Evolutionary conservation across 1,140 invertebrate genomes (phyloP), one percentile per base, ranked within the genome.

Genomic region (Myzus persicae): DNA sequence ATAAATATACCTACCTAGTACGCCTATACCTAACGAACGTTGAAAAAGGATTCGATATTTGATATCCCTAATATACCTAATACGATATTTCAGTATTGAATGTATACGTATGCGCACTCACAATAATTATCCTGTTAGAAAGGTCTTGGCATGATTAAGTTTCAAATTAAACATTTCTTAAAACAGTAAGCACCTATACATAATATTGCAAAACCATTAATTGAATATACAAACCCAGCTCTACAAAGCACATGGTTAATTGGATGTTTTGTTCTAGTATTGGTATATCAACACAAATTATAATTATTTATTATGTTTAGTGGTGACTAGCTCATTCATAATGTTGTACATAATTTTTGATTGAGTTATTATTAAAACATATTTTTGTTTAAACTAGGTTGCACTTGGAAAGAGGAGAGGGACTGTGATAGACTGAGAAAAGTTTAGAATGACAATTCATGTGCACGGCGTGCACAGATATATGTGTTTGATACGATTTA

Each of bases 401-500:
- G 8, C 7, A 8, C 7, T 40, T 82, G 81, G 38, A 36, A 82
- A 40, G 40, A 40, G 7, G 24, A 40, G 38, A 36, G 20, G 5
- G 40, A 7, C n/a, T 40, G 24, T 82, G 59, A 82, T 40, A 24
- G 81, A 82, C 81, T 40, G 40, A 8, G 40, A 31, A 44, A 85
- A 85, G 40, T 85, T 44, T 88, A 7, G 31, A 88, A 48, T 48
- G 44, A 88, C 44, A 88, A 36, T 88, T 24, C 85, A 44, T n/a
- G 31, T 18, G n/a, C n/a, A 22, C 2, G 18, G 11, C 36, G 7
- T 85, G 26, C 24, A 44, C 6, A 22, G 36, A 38, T 42, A 40
- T 40, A 42, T 85, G 26, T n/a, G n/a, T 88, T n/a, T 20, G 14
- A 88, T 88, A 48, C 85, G 42, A 88, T 88, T 88, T 48, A 88